Conservation (phyloP, 2,888 invertebrate genomes). For the Pherbina coryleti region DNA sequence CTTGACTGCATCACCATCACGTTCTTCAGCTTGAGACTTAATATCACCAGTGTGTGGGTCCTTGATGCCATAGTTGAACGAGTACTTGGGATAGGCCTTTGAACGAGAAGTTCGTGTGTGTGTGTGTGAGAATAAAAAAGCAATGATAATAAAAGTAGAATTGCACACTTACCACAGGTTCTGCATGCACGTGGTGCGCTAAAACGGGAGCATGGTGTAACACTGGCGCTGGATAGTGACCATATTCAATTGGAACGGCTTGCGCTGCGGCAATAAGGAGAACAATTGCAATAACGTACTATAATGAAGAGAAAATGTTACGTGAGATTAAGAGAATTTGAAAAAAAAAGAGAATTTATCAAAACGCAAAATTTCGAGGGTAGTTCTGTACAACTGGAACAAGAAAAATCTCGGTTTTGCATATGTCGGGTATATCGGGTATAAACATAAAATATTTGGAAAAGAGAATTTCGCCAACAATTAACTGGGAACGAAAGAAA, state of each 20-base stretch:
- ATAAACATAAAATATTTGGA: no score
- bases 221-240: constrained; percentile 61
- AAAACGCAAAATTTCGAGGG: no score
- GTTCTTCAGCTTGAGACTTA: constrained; percentile 78
- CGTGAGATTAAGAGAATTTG: background rate
- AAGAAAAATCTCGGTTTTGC: no score
- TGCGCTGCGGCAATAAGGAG: constrained; percentile 64
- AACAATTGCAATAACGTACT: constrained; percentile 68
- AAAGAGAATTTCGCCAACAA: no score
- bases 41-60: constrained; percentile 81
- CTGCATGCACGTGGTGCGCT: constrained; percentile 58
- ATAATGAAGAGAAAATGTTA: constrained; percentile 41
- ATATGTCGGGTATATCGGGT: no score
- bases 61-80: constrained; percentile 79
- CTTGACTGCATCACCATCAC: constrained; percentile 80
- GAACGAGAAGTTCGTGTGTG: no score
- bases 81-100: constrained; percentile 78
- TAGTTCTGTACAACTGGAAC: no score
- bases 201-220: constrained; percentile 62
- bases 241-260: constrained; percentile 68
- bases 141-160: no score
- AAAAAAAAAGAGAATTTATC: background rate
- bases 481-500: no score
- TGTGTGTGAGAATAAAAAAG: no score
- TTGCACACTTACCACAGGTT: constrained; percentile 58